These are phyloP conservation scores for Chaetura pelagica DNA, from an alignment of 2,113 vertebrate species.

Conservation along the genomic window DNA sequence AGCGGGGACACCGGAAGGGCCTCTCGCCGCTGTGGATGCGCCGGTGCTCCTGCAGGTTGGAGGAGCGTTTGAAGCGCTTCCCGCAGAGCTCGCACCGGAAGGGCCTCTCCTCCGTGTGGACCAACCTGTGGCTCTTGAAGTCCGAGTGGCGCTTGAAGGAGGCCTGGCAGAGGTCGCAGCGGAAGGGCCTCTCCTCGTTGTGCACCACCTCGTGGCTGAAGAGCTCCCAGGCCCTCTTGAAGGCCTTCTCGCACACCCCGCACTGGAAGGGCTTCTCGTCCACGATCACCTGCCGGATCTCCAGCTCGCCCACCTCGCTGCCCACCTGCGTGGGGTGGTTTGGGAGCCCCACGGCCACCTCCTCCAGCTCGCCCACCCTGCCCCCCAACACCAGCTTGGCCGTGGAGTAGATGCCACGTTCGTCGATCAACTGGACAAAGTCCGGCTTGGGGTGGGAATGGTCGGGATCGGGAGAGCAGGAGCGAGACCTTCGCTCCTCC, in stretches of 20 bases:
- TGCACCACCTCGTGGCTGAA: constrained; percentile 69
- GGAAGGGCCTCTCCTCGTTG: constrained; percentile 56
- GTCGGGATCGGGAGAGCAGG: not conserved
- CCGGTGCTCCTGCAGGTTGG: constrained; percentile 56
- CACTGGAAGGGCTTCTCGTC: constrained; percentile 55
- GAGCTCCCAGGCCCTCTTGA: constrained; percentile 67
- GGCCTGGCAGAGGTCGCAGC: constrained; percentile 40
- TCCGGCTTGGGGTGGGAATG: not conserved
- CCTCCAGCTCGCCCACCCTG: rapidly evolving
- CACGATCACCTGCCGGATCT: constrained; percentile 34
- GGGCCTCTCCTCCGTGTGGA: constrained; percentile 53
- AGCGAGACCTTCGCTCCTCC: too few species aligned
- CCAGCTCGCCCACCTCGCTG: not conserved
- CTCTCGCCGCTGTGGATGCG: constrained; percentile 56
- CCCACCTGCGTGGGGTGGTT: not conserved
- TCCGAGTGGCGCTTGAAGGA: constrained; percentile 71
- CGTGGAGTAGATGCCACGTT: constrained; percentile 50
- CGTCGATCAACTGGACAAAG: constrained; percentile 56
- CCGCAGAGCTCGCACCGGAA: constrained; percentile 54
- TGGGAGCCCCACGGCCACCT: rapidly evolving
- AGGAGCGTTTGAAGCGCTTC: constrained; percentile 51
- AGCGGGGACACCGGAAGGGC: constrained; percentile 20
- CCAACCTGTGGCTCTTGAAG: constrained; percentile 58
- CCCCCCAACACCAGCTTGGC: constrained; percentile 46
- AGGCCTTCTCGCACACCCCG: constrained; percentile 6